Evolutionary conservation across 2,888 invertebrate species (phyloP), one percentile per base, ranked within the genome.

Genomic region (Anticlea derivata): DNA sequence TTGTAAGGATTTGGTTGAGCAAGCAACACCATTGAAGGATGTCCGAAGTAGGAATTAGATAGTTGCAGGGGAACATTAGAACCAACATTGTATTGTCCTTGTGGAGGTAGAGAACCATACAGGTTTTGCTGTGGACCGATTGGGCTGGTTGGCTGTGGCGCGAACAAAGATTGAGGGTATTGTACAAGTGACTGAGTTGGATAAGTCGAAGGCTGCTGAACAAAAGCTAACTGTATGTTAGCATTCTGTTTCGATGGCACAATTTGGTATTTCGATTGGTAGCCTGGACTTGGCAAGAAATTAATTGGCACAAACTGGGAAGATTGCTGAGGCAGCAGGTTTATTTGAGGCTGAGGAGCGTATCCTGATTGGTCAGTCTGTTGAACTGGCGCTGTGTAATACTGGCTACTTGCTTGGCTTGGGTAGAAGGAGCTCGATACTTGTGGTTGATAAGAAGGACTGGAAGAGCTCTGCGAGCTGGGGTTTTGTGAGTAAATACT

Each of bases 231-330:
- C 58, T 91, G 91, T 1, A 86, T 65, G 33, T 85, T 84, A 1
- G 85, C 83, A 3, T 68, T 58, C 10, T 74, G 54, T 58, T 90
- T 91, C 0, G 85, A 68, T 0, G 87, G 82, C 1, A 87, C 65
- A 10, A 87, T 47, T 66, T 91, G 89, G 48, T 86, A 89, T 54
- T 90, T 91, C 0, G 85, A 66, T 58, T 91, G 91, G 50, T 86
- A 89, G 1, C 86, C 88, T n/a, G 83, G 70, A 59, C 68, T 86
- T 0, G 86, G 83, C 7, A 87, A 62, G 39, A 87, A 88, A 50
- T 86, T 89, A 10, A 88, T 58, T 0, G 86, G 88, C 1, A 86
- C 66, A 49, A 85, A 87, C 31, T 85, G 86, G 0, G 86, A 73
- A 4, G 71, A 70, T 11, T 74, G 65, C 1, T 81, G 78, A 7